phyloP scores from a whole-genome alignment of 2,113 vertebrate species.

The Steatornis caripensis region DNA sequence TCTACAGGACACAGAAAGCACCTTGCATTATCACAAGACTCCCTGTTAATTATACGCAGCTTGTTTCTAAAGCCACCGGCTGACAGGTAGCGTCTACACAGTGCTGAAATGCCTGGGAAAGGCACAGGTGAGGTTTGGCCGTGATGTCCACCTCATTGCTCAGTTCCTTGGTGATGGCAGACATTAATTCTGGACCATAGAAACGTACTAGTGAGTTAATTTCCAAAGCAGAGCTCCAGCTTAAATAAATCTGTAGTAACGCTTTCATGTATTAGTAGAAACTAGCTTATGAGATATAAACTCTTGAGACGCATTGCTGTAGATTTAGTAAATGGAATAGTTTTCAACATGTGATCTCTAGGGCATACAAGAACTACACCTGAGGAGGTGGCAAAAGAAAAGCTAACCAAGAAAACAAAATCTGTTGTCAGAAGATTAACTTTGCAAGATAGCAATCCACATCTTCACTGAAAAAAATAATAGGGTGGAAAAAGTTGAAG shows the following conservation, averaged over 20 bases:
- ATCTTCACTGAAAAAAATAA: background rate
- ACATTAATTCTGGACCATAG: background rate
- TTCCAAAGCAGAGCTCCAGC: background rate
- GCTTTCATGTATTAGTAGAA: background rate
- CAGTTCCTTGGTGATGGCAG: background rate
- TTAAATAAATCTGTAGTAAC: background rate
- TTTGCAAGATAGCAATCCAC: background rate
- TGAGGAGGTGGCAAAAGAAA: background rate
- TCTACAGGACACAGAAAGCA: background rate
- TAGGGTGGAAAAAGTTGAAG: background rate
- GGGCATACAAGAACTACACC: background rate
- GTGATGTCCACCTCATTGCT: background rate
- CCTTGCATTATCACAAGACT: background rate
- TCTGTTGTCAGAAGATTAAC: background rate
- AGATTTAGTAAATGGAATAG: background rate
- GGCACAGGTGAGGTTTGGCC: background rate
- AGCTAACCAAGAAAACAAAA: background rate
- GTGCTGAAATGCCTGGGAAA: background rate
- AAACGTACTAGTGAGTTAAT: background rate
- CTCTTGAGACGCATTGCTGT: background rate
- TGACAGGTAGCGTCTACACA: background rate
- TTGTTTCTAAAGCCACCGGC: background rate
- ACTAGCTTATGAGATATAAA: background rate
- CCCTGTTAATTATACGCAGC: background rate
- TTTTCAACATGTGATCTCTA: background rate